These are phyloP conservation scores for Phorcus lineatus DNA, from an alignment of 2,888 invertebrate genomes.

Conservation along the genomic window DNA sequence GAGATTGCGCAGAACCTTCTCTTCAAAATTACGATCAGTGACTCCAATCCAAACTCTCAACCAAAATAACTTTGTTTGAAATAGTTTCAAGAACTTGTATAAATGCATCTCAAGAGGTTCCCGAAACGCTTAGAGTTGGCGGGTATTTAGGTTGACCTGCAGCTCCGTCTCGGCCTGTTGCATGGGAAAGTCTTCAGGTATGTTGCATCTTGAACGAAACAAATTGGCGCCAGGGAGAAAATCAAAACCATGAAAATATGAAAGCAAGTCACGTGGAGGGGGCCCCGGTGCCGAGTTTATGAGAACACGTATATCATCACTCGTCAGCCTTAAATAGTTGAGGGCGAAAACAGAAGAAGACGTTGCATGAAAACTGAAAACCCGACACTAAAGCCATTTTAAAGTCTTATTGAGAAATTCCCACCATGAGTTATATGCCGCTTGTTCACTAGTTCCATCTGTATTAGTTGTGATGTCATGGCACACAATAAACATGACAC, in stretches of 20 bases:
- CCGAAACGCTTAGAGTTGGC: no score
- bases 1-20: no score
- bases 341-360: neutral
- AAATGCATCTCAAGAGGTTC: neutral
- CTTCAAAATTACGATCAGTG: no score
- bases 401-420: neutral
- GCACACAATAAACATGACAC: neutral
- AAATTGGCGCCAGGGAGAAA: slow-evolving; percentile 13
- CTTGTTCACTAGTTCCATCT: neutral
- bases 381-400: neutral
- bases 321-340: slow-evolving; percentile 11
- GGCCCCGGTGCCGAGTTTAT: slow-evolving; percentile 5
- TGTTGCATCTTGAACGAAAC: neutral
- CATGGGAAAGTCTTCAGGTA: neutral
- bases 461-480: neutral
- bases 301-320: neutral
- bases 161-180: no score
- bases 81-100: slow-evolving; percentile 7
- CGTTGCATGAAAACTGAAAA: slow-evolving; percentile 8
- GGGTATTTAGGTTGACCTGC: no score
- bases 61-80: neutral
- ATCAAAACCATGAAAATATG: slow-evolving; percentile 21
- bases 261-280: neutral
- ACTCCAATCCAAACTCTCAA: no score
- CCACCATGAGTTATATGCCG: neutral